Base-by-base conservation (phyloP, 2,113 vertebrate species). In the Triplophysa siluroides region DNA sequence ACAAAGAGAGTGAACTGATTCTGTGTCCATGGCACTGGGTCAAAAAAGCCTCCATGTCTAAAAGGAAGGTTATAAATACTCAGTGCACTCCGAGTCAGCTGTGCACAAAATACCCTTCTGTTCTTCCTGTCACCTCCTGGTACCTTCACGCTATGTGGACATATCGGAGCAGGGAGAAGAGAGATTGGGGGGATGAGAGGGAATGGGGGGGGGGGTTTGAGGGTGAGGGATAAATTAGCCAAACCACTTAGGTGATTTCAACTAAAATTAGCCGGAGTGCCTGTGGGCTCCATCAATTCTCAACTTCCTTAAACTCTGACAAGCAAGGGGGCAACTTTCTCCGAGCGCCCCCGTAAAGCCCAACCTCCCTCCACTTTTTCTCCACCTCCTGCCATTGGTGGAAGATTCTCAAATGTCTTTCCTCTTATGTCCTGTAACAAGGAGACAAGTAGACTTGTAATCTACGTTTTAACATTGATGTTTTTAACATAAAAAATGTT, bases 31-130 rank as follows among this genome's bases (percentile, higher is more conserved):
- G 58, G 21, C 16, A 29, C 14, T 62, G 72, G 65, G 56, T 76
- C 63, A 81, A 69, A 81, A 68, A 61, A 76, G 63, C 54, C 43
- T 81, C 24, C 16, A 64, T 45, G 88, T 84, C 85, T 84, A 82
- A 81, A 83, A 88, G 87, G 87, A 81, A 56, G 84, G 85, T 88
- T 87, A 86, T 89, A 92, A 92, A 84, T 63, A 83, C 84, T 85
- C 81, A 85, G 58, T 86, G 85, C 83, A 88, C 86, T 84, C 81
- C 86, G 69, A 89, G 91, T 88, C 86, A 91, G 90, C 86, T 93
- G 89, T 92, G 90, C 91, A 93, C 92, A 91, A 93, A 91, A 91
- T 91, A 92, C 76, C 88, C 91, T 92, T 93, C 89, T 94, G 89
- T 91, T 93, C 86, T 87, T 83, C 84, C 76, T 86, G 89, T 90